phyloP scores from a whole-genome alignment of 2,888 invertebrate species.

The Leptogaster cylindrica region DNA sequence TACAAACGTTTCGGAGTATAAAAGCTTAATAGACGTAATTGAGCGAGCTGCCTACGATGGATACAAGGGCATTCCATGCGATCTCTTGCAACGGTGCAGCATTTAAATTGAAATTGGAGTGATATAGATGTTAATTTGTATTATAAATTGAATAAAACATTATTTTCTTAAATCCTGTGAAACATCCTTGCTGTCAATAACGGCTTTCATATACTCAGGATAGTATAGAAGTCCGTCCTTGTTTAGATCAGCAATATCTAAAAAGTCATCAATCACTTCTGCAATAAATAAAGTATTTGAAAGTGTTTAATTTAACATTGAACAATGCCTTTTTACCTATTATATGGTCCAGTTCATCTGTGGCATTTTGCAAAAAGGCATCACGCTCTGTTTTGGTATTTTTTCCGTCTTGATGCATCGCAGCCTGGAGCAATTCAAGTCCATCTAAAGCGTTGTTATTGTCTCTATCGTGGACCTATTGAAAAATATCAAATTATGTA shows the following conservation, averaged over 20 bases:
- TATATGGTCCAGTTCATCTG: constrained; percentile 58
- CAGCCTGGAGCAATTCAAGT: constrained; percentile 78
- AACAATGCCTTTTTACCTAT: constrained; percentile 52
- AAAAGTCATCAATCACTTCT: constrained; percentile 86
- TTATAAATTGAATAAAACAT: background rate
- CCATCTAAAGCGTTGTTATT: constrained; percentile 90
- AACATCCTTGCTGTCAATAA: constrained; percentile 45
- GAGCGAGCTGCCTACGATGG: constrained; percentile 74
- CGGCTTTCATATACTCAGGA: constrained; percentile 72
- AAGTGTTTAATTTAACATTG: background rate
- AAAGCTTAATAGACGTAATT: constrained; percentile 69
- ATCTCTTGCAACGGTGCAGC: constrained; percentile 64
- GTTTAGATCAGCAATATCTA: constrained; percentile 82
- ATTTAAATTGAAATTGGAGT: constrained; percentile 41
- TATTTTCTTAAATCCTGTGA: background rate
- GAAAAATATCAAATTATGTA: background rate
- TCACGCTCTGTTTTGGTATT: constrained; percentile 46
- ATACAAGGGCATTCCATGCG: constrained; percentile 66
- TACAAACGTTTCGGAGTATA: constrained; percentile 66
- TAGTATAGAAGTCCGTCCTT: constrained; percentile 87
- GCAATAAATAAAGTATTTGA: constrained; percentile 43
- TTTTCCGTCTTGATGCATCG: constrained; percentile 65
- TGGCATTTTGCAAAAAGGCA: constrained; percentile 54
- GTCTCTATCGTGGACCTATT: constrained; percentile 81
- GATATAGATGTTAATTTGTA: background rate